Base-by-base conservation (phyloP, 2,113 vertebrate species). In the Brachypteracias leptosomus region DNA sequence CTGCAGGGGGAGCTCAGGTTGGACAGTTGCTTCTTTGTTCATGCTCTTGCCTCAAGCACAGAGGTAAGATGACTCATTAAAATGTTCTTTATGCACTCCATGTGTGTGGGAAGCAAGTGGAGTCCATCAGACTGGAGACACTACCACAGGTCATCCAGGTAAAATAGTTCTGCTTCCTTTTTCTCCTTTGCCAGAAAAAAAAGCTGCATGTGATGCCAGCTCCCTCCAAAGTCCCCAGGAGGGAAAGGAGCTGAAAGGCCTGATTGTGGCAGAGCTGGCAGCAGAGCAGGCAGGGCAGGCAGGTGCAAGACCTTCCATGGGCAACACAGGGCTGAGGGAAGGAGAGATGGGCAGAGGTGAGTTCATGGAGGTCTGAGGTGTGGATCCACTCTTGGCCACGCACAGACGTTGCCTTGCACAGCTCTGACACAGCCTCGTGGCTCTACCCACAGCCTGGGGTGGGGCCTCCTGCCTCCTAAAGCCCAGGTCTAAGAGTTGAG, bases 1-100 rank as follows among this genome's bases (percentile, higher is more conserved):
- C 70, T 52, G 80, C 73, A 62, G 65, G 62, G 38, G 55, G 31
- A 77, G 84, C 89, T 44, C 35, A 29, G 61, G 49, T 29, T 3
- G 55, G 85, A 94, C 89, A 89, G 55, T 65, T 3, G 7, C 17
- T 65, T 33, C 88, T 91, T 94, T 95, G 93, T 90, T 95, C 74
- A 1, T 29, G 33, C 2, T 20, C 83, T 74, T 22, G 55, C 89
- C 79, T 57, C 4, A 33, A 88, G 68, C 35, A 0, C 9, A 7
- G 93, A 58, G 72, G 9, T 74, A 20, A 59, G 88, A 52, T 82
- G 94, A 38, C 77, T 92, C 92, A 92, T 21, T 68, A 65, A 9
- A 62, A 36, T 28, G 54, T 78, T 58, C 80, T 52, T 67, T 75
- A 46, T 85, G 89, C 83, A 25, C 77, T 80, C 80, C 59, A 21